Evolutionary conservation across 2,797 vertebrate genomes (phyloP).

Genomic region (Cyprinodon diabolis): DNA sequence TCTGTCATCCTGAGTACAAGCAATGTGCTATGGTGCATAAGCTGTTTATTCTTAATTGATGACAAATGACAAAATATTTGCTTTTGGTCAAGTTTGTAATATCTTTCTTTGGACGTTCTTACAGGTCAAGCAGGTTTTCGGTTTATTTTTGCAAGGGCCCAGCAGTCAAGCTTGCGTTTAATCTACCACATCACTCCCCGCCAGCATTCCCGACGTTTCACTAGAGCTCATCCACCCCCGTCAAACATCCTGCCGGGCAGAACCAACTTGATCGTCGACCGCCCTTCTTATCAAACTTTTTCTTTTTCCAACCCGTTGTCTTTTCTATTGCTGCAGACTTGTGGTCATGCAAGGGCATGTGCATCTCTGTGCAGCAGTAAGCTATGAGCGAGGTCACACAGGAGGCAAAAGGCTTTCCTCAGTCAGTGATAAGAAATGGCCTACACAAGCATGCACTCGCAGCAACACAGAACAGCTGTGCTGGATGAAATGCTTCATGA

Average conservation of each 20-base stretch:
- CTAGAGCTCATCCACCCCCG: conserved; percentile 59
- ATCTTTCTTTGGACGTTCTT: conserved; percentile 7
- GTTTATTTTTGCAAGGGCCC: conserved; percentile 41
- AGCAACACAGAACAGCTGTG: conserved; percentile 26
- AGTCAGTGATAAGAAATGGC: conserved; percentile 57
- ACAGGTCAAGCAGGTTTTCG: conserved; percentile 13
- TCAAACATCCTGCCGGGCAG: conserved; percentile 58
- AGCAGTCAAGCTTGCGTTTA: conserved; percentile 31
- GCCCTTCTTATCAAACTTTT: conserved; percentile 57
- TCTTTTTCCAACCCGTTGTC: conserved; percentile 50
- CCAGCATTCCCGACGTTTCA: conserved; percentile 59
- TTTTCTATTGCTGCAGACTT: conserved; percentile 39
- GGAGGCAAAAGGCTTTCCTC: conserved; percentile 48
- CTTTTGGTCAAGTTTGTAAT: not conserved
- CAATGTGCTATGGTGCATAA: not conserved
- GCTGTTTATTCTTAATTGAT: not conserved
- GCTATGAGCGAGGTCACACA: conserved; percentile 52
- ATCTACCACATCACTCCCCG: conserved; percentile 21
- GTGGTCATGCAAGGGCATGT: conserved; percentile 19
- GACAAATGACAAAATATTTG: not conserved
- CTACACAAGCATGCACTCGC: conserved; percentile 15
- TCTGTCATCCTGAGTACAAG: not conserved
- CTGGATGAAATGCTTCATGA: conserved; percentile 27
- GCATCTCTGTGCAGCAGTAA: conserved; percentile 33
- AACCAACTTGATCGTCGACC: conserved; percentile 40